A percentile compares a stretch with the other conserved stretches of the same genome.
phyloP scores from a whole-genome alignment of 1,140 invertebrate genomes.

The Ips typographus region DNA sequence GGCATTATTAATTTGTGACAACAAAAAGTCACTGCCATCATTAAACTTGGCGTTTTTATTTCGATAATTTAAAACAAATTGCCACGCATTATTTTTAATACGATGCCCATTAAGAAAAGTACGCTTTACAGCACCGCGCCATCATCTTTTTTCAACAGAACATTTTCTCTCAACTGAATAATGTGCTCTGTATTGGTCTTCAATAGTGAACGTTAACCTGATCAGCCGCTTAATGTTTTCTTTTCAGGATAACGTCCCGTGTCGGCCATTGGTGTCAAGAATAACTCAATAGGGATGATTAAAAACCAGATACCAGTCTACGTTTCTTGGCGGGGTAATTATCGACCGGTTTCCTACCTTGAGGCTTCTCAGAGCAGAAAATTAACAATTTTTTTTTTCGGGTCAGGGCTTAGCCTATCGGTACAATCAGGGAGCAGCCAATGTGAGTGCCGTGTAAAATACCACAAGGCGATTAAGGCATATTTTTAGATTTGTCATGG shows the following conservation, averaged over 20 bases:
- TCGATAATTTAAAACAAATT: slow-evolving; percentile 20
- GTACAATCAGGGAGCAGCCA: slow-evolving; percentile 1
- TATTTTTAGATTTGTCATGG: slow-evolving; percentile 36
- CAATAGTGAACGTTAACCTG: no score
- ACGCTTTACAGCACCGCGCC: slow-evolving; percentile 1
- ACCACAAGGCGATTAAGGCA: no score
- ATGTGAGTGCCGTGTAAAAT: background rate
- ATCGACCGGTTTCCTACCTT: background rate
- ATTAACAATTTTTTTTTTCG: background rate
- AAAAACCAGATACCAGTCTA: background rate
- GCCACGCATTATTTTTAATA: slow-evolving; percentile 22
- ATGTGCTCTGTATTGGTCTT: no score
- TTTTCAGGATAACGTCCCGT: no score
- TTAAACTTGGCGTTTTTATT: background rate
- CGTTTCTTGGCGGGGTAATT: background rate
- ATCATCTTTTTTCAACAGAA: background rate
- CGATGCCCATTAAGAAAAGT: slow-evolving; percentile 14
- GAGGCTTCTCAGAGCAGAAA: slow-evolving; percentile 1
- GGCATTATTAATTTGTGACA: background rate
- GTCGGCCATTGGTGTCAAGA: background rate
- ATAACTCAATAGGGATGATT: background rate
- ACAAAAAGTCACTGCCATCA: background rate
- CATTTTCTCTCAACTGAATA: no score
- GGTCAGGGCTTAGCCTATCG: background rate
- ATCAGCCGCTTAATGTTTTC: no score